Base-by-base conservation (phyloP, 2,888 invertebrate genomes). In the Andrena dorsata region DNA sequence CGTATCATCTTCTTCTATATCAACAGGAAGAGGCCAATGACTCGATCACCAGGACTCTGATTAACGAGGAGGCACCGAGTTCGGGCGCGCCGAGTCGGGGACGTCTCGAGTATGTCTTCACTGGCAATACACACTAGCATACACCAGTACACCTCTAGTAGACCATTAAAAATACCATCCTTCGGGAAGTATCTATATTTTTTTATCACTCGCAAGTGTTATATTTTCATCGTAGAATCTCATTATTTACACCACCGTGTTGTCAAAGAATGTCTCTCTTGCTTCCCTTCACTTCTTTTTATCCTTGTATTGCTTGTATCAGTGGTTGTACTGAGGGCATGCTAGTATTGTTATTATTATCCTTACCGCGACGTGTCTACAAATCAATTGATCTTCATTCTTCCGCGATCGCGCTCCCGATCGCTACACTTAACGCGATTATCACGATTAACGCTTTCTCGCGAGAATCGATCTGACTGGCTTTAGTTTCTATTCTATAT, bases 11-110 rank as follows among this genome's bases (percentile, higher is more conserved):
- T 92, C 91, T 93, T 93, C 91, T 91, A 86, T 92, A 92, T 91
- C 94, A 94, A 87, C 96, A 97, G 93, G 97, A 97, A 92, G 96
- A 96, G 92, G 94, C 94, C 71, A 95, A 95, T 89, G 96, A 96
- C 86, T 93, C 93, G 61, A 92, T 96, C 89, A 96, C 96, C 65
- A 95, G 95, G 86, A 95, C 95, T 35, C 93, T 95, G 47, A 95
- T 95, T 82, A 94, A 94, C 72, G 95, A 95, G 84, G 95, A 95
- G 79, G 88, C 90, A 32, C 91, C 89, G 84, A 85, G 80, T 80
- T 91, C 88, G 53, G 88, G 76, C 30, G 80, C 87, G 5, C 84
- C 88, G n/a, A 90, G 88, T 76, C 92, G 93, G 28, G 94, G 94
- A 84, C 92, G 94, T 58, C 93, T 94, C 58, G 94, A 94, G 94